These are phyloP conservation scores for Periplaneta americana DNA, from an alignment of 1,140 invertebrate species.

Conservation along the genomic window DNA sequence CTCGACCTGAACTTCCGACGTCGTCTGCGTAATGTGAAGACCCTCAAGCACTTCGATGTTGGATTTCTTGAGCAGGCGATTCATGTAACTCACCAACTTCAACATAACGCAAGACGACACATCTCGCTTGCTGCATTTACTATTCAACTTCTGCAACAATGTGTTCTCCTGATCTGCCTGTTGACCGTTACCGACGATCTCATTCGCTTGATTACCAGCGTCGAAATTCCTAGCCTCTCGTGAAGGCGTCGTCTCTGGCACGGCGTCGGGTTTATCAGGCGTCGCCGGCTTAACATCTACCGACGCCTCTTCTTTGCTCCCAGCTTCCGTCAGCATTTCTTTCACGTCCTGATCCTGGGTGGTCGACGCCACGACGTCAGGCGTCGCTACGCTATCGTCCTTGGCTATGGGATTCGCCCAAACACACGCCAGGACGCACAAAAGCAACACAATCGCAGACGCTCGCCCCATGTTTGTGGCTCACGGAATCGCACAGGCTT, in stretches of 20 bases:
- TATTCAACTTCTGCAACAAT: slow-evolving; percentile 63
- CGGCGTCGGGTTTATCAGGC: neutral
- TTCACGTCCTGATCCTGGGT: neutral
- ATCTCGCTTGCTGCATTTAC: slow-evolving; percentile 67
- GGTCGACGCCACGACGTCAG: neutral
- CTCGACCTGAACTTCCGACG: slow-evolving; percentile 41
- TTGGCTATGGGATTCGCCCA: neutral
- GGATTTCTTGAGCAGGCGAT: slow-evolving; percentile 70
- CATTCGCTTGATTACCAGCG: neutral
- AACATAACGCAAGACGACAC: slow-evolving; percentile 72
- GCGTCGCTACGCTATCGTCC: neutral
- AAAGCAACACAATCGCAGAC: neutral
- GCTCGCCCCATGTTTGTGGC: neutral
- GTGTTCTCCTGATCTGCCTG: slow-evolving; percentile 49
- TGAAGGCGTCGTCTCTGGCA: neutral
- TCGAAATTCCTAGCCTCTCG: neutral
- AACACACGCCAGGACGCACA: neutral
- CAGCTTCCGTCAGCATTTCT: neutral
- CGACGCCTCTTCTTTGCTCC: neutral
- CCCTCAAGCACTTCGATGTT: slow-evolving; percentile 67
- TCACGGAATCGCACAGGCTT: too few relatives aligned
- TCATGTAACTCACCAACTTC: slow-evolving; percentile 73
- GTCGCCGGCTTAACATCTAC: neutral
- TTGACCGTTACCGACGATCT: neutral
- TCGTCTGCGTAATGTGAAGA: slow-evolving; percentile 62